Percentiles rank a stretch among this genome's conserved stretches.
These are phyloP conservation scores for Taxidea taxus DNA, from an alignment of 2,113 vertebrate species.

Conservation along the genomic window DNA sequence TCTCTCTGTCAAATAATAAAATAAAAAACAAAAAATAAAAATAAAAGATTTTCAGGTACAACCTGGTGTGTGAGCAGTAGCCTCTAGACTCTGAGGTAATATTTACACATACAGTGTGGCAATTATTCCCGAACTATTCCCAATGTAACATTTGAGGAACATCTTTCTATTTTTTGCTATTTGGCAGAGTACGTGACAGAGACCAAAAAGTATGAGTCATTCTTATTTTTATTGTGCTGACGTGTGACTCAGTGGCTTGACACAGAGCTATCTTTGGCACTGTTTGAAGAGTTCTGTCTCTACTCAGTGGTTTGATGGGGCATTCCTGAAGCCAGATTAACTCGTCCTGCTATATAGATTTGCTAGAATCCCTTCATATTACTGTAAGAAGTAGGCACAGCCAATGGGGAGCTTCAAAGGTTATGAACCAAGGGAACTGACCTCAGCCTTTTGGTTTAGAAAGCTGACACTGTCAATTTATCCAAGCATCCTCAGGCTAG, in stretches of 20 bases:
- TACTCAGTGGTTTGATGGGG: neutral
- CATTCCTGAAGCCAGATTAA: neutral
- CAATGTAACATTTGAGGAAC: neutral
- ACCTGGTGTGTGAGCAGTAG: neutral
- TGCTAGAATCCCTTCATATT: neutral
- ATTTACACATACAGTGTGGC: neutral
- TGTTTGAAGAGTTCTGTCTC: neutral
- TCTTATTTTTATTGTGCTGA: constrained; percentile 15
- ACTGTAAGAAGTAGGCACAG: neutral
- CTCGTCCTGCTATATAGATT: neutral
- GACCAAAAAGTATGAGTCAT: neutral
- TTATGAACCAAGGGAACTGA: neutral
- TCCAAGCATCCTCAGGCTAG: neutral
- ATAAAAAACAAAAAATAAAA: too few species aligned
- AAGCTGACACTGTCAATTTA: neutral
- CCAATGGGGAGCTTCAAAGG: neutral
- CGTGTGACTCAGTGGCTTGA: neutral
- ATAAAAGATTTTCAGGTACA: neutral
- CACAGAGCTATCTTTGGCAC: neutral
- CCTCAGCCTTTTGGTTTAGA: neutral
- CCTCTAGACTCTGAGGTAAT: neutral
- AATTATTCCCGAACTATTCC: neutral
- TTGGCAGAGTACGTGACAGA: neutral
- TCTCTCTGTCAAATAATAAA: too few species aligned
- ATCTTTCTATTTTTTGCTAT: constrained; percentile 21